A percentile compares a stretch with the other conserved stretches of the same genome.
Conservation (phyloP, 2,797 vertebrate species). For the Macroramphosus scolopax region DNA sequence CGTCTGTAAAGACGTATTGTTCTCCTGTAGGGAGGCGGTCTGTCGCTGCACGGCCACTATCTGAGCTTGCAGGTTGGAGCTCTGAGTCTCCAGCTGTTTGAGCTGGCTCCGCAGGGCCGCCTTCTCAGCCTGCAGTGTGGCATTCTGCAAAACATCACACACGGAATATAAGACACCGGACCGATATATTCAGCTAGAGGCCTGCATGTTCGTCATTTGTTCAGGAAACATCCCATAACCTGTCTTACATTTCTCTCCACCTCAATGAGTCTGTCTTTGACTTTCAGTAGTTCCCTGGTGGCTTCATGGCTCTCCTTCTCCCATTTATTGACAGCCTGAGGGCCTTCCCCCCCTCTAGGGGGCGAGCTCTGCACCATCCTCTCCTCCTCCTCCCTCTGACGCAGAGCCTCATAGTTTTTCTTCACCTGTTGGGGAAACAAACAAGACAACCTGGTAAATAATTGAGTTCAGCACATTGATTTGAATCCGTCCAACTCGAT, state of each 20-base stretch:
- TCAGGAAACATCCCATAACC: too few relatives aligned
- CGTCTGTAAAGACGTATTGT: constrained; percentile 92
- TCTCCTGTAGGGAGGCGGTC: constrained; percentile 91
- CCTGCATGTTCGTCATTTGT: too few relatives aligned
- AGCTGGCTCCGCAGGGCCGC: constrained; percentile 92
- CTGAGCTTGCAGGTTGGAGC: constrained; percentile 94
- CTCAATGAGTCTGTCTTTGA: constrained; percentile 97
- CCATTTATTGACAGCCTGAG: constrained; percentile 85
- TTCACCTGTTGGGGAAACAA: constrained; percentile 82
- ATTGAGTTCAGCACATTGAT: not conserved
- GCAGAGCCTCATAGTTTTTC: constrained; percentile 97
- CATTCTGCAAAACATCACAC: constrained; percentile 80
- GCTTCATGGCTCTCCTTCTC: constrained; percentile 95
- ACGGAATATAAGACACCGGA: too few relatives aligned
- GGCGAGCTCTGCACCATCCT: constrained; percentile 89
- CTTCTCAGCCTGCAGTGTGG: constrained; percentile 96
- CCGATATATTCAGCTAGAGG: too few relatives aligned
- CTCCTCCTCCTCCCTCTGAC: constrained; percentile 97
- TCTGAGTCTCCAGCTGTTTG: constrained; percentile 94
- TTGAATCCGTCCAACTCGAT: not conserved
- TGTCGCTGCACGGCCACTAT: constrained; percentile 94
- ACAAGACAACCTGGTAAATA: not conserved
- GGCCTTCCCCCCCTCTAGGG: constrained; percentile 82
- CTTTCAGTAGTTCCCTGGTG: constrained; percentile 92
- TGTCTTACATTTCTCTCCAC: constrained; percentile 94